Percentiles rank a stretch among this genome's conserved stretches.
phyloP scores from a whole-genome alignment of 1,140 invertebrate species.

The Leptopilina clavipes region DNA sequence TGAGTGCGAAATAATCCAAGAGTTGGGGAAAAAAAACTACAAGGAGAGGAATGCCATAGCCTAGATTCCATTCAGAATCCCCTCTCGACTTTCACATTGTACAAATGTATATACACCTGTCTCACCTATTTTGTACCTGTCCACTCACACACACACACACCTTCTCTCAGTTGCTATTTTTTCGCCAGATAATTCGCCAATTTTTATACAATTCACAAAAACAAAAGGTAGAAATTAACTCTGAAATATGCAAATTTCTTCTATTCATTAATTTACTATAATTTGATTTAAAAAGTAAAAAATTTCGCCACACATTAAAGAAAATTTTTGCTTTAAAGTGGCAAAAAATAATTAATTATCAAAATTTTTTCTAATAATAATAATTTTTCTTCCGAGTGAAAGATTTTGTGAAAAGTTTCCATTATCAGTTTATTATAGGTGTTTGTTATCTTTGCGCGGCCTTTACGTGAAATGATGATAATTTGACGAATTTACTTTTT shows the following conservation, averaged over 20 bases:
- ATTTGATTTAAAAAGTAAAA: no score
- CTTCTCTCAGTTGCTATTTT: not conserved
- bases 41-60: constrained; percentile 48
- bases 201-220: no score
- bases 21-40: not conserved
- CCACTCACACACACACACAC: not conserved
- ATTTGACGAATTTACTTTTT: not conserved
- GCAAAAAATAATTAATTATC: no score
- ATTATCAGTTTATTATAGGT: not conserved
- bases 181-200: not conserved
- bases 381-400: no score
- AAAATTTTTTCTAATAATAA: no score
- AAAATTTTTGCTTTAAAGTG: no score
- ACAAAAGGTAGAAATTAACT: no score
- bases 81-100: constrained; percentile 41
- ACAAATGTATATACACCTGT: constrained; percentile 27
- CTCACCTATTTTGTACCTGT: constrained; percentile 27
- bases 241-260: no score
- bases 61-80: constrained; percentile 48
- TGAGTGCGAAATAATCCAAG: not conserved
- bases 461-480: not conserved
- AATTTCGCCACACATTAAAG: no score
- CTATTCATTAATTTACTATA: no score
- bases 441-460: not conserved
- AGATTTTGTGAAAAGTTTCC: not conserved